Conservation (phyloP, 2,113 vertebrate species). For the Eonycteris spelaea region DNA sequence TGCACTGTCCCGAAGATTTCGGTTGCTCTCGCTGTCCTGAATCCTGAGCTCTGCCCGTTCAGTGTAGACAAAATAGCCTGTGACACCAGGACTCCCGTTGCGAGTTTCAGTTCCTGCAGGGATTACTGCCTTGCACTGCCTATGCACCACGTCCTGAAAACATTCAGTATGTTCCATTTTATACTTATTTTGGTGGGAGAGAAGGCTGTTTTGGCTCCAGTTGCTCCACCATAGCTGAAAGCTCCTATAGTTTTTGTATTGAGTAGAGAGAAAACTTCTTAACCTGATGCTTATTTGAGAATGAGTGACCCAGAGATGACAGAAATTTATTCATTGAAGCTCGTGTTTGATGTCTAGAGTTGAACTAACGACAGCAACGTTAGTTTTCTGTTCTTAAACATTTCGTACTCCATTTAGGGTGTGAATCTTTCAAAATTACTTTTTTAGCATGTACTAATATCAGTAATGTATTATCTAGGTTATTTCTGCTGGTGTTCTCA, state of each 20-base stretch:
- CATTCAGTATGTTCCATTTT: neutral
- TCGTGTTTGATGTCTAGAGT: neutral
- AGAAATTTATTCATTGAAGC: neutral
- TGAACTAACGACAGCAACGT: neutral
- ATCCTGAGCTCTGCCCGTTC: neutral
- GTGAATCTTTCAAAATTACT: neutral
- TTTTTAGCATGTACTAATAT: neutral
- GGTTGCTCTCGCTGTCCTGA: neutral
- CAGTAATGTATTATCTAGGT: neutral
- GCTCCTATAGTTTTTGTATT: neutral
- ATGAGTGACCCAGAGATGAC: neutral
- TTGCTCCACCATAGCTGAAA: neutral
- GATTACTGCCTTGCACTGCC: neutral
- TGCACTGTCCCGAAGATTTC: neutral
- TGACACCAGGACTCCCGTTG: neutral
- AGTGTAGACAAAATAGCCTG: neutral
- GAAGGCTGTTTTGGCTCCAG: neutral
- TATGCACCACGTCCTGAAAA: neutral
- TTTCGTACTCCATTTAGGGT: slow-evolving; percentile 19
- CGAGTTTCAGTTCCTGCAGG: neutral
- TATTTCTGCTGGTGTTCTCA: neutral
- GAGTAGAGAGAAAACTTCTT: neutral
- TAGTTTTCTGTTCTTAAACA: neutral
- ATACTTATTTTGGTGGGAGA: neutral
- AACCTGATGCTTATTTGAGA: neutral